phyloP scores from a whole-genome alignment of 2,113 vertebrate genomes.

The Dolichotis patagonum region DNA sequence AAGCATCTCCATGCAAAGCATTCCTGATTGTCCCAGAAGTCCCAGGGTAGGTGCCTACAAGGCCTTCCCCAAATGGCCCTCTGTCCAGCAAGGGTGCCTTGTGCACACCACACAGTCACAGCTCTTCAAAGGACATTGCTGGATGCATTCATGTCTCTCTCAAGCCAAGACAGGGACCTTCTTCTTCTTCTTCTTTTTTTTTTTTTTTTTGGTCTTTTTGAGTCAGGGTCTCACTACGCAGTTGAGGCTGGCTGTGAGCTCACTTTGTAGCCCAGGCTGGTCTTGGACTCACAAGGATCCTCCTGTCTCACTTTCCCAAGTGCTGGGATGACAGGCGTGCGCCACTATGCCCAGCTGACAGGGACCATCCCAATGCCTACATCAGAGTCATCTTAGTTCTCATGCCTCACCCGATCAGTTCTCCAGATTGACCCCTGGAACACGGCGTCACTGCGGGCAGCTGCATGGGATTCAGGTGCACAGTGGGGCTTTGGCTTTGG shows the following conservation, averaged over 20 bases:
- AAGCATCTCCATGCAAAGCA: background rate
- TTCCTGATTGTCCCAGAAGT: background rate
- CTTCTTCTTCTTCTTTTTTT: no score
- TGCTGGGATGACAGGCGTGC: no score
- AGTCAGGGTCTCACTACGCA: no score
- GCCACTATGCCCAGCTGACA: no score
- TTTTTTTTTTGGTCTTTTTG: background rate
- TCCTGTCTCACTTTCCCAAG: no score
- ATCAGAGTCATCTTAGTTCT: background rate
- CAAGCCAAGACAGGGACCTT: background rate
- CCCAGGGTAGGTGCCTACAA: background rate
- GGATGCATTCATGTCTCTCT: background rate
- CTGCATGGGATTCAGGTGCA: rapidly evolving
- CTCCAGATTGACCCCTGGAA: background rate
- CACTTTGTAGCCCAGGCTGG: no score
- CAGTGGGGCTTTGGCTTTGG: background rate
- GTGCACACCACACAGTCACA: no score
- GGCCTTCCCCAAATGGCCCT: background rate
- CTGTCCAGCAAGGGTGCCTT: background rate
- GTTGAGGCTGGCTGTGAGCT: no score
- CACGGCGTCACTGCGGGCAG: no score
- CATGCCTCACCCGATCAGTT: background rate
- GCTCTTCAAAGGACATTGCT: background rate
- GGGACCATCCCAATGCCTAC: background rate
- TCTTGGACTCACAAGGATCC: no score